Evolutionary conservation across 2,797 vertebrate species (phyloP), one percentile per base, ranked within the genome.

Genomic region (Cygnus olor): DNA sequence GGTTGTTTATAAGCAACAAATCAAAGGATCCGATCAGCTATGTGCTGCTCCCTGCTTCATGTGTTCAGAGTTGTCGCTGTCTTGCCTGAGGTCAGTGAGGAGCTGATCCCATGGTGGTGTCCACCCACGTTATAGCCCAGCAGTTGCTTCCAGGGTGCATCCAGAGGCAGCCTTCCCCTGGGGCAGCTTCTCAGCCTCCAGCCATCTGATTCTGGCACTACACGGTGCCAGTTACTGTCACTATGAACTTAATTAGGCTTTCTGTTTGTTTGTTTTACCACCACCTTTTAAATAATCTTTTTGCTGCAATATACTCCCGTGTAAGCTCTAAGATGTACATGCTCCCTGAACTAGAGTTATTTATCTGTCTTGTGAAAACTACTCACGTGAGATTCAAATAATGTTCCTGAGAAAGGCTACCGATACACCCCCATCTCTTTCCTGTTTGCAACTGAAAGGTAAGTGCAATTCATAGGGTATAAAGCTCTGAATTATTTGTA

Each of bases 31-130:
- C 1, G 27, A 58, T 61, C 36, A 18, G 14, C 4, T 4, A 5
- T 2, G 2, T n/a, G 24, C 16, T 1, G 1, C 27, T 74, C 36
- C 38, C 61, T 68, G 60, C 60, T 51, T 40, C 0, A 0, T 38
- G 14, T 22, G 10, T 63, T 80, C 14, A 3, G 6, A 60, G 27
- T 5, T 20, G 13, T 47, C 8, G 0, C 8, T 32, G 36, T 5
- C 22, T 79, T 63, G 19, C 25, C 56, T 27, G 34, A 40, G 42
- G 27, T 14, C 44, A 56, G 28, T 1, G 1, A 65, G 54, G 25
- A 68, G n/a, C n/a, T 14, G 4, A 28, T 34, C 36, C 8, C 2
- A 0, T 1, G 2, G 5, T 54, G 19, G 53, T 66, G 11, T 17
- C n/a, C 44, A 27, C 10, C 10, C 28, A 3, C 6, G n/a, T 2